Evolutionary conservation across 2,888 invertebrate genomes (phyloP).

Genomic region (Rosalia funebris): DNA sequence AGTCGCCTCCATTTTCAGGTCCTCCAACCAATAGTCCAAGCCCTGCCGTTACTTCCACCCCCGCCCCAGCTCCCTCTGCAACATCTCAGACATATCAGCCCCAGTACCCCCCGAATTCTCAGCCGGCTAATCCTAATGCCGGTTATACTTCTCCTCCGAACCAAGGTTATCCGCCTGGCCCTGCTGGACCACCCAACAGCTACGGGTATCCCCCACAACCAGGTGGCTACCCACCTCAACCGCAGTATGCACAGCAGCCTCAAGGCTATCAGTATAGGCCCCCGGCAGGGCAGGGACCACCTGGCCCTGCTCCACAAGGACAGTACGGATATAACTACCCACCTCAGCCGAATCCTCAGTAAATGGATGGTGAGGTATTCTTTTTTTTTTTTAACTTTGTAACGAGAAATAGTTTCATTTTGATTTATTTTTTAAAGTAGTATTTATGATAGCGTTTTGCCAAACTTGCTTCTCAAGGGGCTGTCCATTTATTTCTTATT

Average conservation of each 20-base stretch:
- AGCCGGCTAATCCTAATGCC: slow-evolving; percentile 63
- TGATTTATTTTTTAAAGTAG: no score
- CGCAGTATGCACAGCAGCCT: slow-evolving; percentile 69
- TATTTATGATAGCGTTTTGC: no score
- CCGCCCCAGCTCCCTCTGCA: slow-evolving; percentile 57
- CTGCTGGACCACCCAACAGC: slow-evolving; percentile 56
- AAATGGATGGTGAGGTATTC: no score
- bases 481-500: no score
- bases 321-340: slow-evolving; percentile 82
- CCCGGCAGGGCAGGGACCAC: slow-evolving; percentile 77
- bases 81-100: slow-evolving; percentile 68
- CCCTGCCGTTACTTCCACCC: slow-evolving; percentile 67
- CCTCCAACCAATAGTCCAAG: slow-evolving; percentile 63
- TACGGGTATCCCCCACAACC: slow-evolving; percentile 71
- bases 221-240: slow-evolving; percentile 69
- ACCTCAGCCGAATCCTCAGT: slow-evolving; percentile 78
- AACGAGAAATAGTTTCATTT: no score
- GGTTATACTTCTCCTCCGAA: slow-evolving; percentile 43
- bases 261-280: slow-evolving; percentile 76
- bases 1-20: slow-evolving; percentile 72
- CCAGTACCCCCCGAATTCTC: slow-evolving; percentile 65
- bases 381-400: no score
- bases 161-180: slow-evolving; percentile 44
- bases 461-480: no score
- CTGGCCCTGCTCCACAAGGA: slow-evolving; percentile 72